Evolutionary conservation across 2,113 vertebrate species (phyloP).

Genomic region (Stigmatopora argus): DNA sequence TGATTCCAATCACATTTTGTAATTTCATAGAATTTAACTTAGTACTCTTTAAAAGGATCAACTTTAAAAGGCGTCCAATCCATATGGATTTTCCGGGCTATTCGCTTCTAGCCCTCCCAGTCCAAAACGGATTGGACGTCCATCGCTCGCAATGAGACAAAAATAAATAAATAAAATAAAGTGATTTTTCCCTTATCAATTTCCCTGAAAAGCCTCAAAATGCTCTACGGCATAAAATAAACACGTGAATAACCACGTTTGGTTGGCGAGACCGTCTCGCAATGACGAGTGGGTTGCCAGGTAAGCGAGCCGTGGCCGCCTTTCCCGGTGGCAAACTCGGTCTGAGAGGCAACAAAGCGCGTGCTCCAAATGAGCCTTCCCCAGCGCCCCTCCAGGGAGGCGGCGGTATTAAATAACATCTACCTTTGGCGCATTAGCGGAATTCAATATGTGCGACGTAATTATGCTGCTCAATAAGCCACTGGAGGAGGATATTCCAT

Average conservation of each 20-base stretch:
- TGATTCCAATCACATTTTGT: too few species aligned
- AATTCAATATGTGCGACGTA: slow-evolving; percentile 73
- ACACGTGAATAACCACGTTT: slow-evolving; percentile 33
- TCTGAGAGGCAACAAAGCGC: slow-evolving; percentile 42
- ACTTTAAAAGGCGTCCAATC: too few species aligned
- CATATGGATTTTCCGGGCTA: too few species aligned
- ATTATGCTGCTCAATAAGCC: slow-evolving; percentile 74
- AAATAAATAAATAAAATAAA: too few species aligned
- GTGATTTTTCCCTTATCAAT: slow-evolving; percentile 22
- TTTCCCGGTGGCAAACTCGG: slow-evolving; percentile 32
- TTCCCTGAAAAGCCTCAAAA: slow-evolving; percentile 43
- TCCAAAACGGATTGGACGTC: too few species aligned
- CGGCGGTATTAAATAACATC: slow-evolving; percentile 70
- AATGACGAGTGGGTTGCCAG: slow-evolving; percentile 28
- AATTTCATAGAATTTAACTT: too few species aligned
- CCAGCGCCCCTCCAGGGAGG: slow-evolving; percentile 52
- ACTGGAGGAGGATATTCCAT: slow-evolving; percentile 70
- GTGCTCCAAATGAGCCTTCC: slow-evolving; percentile 59
- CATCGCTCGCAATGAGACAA: too few species aligned
- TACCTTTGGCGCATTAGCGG: slow-evolving; percentile 70
- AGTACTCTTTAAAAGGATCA: too few species aligned
- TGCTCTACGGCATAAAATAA: slow-evolving; percentile 34
- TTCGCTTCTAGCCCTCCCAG: too few species aligned
- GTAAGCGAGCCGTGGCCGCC: slow-evolving; percentile 23
- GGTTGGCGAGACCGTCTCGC: slow-evolving; percentile 12